phyloP scores from a whole-genome alignment of 2,113 vertebrate genomes.

The Rhynchomys soricoides region DNA sequence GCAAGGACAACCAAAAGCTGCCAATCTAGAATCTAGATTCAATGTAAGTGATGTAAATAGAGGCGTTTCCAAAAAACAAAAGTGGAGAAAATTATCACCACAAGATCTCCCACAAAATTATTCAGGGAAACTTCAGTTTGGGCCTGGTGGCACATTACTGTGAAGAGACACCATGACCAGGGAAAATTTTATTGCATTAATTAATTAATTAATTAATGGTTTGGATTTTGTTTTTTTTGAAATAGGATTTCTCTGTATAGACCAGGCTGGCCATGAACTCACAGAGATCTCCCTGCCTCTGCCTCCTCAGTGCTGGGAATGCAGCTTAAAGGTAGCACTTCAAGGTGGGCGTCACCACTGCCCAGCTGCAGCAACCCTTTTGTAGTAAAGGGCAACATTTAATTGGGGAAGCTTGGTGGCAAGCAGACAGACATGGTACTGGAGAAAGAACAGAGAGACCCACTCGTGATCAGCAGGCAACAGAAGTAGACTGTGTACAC shows the following conservation, averaged over 20 bases:
- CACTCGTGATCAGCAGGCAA: not conserved
- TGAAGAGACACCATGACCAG: not conserved
- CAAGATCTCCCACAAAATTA: not conserved
- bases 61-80: not conserved
- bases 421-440: not conserved
- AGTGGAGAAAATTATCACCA: too few species aligned
- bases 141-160: not conserved
- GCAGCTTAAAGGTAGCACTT: not conserved
- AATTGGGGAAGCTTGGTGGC: not conserved
- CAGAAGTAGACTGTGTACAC: not conserved
- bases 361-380: not conserved
- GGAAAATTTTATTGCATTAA: not conserved
- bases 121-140: not conserved
- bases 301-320: not conserved
- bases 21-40: not conserved
- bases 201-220: not conserved
- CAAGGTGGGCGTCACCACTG: not conserved
- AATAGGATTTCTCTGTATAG: not conserved
- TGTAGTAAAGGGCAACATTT: not conserved
- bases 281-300: not conserved
- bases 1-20: not conserved
- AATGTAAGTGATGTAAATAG: not conserved
- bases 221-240: not conserved
- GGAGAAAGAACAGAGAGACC: not conserved
- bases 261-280: not conserved